Conservation (phyloP, 1,140 invertebrate species). For the Phortica variegata region DNA sequence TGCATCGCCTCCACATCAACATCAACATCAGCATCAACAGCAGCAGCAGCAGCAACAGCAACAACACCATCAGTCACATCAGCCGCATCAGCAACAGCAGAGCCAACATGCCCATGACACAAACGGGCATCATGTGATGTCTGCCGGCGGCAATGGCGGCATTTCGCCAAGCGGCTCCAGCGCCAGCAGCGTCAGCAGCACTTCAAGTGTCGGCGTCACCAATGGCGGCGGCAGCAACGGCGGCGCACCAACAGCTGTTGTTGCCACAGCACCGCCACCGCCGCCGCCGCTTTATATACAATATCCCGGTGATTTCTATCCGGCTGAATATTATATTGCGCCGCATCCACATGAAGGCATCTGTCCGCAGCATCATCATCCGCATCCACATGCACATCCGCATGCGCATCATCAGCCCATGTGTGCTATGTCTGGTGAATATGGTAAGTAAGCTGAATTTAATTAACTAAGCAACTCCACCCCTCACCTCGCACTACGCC, state of each 20-base stretch:
- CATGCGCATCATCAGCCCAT: conserved; percentile 42
- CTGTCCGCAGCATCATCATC: conserved; percentile 51
- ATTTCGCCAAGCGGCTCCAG: conserved; percentile 26
- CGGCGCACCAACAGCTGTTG: conserved; percentile 25
- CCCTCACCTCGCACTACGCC: no score
- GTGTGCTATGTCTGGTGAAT: conserved; percentile 53
- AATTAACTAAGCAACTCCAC: no score
- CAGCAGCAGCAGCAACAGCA: no score
- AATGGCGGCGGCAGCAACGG: conserved; percentile 27
- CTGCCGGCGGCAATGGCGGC: conserved; percentile 26
- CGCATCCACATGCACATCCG: conserved; percentile 36
- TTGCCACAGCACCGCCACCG: conserved; percentile 17
- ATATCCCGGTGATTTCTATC: conserved; percentile 52
- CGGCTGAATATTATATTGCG: conserved; percentile 49
- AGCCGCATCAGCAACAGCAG: conserved; percentile 8
- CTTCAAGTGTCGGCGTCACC: conserved; percentile 29
- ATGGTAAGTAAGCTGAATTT: conserved; percentile 35
- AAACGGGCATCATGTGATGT: conserved; percentile 9
- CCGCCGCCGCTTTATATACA: conserved; percentile 47
- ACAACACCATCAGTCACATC: no score
- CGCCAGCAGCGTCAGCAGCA: conserved; percentile 40
- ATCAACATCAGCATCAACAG: no score
- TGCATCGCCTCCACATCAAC: conserved; percentile 40
- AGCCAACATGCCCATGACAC: conserved; percentile 9
- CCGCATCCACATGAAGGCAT: conserved; percentile 53